Conservation (phyloP, 2,113 vertebrate genomes). For the Aspiorhynchus laticeps region DNA sequence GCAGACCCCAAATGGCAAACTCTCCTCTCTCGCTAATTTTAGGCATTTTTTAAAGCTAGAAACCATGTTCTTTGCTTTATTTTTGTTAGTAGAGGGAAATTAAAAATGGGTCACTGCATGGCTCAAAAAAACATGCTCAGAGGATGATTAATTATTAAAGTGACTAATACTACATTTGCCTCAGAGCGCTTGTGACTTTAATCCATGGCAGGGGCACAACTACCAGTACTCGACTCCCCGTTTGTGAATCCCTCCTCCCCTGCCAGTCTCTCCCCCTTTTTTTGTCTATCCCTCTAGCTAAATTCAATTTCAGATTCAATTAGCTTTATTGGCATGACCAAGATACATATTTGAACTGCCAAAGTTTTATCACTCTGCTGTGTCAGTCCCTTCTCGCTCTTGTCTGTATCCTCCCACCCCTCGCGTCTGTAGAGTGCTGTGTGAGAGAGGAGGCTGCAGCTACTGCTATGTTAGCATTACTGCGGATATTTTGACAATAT, state of each 20-base stretch:
- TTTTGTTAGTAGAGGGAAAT: slow-evolving; percentile 65
- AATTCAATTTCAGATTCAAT: slow-evolving; percentile 57
- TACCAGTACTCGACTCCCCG: slow-evolving; percentile 41
- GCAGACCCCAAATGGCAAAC: slow-evolving; percentile 57
- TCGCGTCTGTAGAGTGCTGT: slow-evolving; percentile 41
- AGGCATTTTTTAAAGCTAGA: slow-evolving; percentile 47
- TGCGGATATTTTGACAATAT: slow-evolving; percentile 10
- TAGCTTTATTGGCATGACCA: slow-evolving; percentile 64
- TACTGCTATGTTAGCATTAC: slow-evolving; percentile 56
- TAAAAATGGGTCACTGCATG: slow-evolving; percentile 77
- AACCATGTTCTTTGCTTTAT: slow-evolving; percentile 59
- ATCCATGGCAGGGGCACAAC: slow-evolving; percentile 69
- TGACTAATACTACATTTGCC: slow-evolving; percentile 80
- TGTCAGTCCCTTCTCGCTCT: slow-evolving; percentile 61
- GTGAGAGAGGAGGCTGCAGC: slow-evolving; percentile 61
- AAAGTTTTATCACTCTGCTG: slow-evolving; percentile 60
- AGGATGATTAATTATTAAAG: slow-evolving; percentile 81
- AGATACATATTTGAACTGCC: slow-evolving; percentile 60
- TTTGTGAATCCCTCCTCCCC: slow-evolving; percentile 41
- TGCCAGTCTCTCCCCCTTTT: slow-evolving; percentile 47
- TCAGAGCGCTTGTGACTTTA: slow-evolving; percentile 67
- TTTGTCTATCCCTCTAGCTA: slow-evolving; percentile 48
- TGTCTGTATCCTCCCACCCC: slow-evolving; percentile 47
- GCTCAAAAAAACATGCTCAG: slow-evolving; percentile 71
- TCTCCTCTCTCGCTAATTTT: slow-evolving; percentile 48